phyloP scores from a whole-genome alignment of 2,888 invertebrate genomes.

The Scaptomyza caliginosa region DNA sequence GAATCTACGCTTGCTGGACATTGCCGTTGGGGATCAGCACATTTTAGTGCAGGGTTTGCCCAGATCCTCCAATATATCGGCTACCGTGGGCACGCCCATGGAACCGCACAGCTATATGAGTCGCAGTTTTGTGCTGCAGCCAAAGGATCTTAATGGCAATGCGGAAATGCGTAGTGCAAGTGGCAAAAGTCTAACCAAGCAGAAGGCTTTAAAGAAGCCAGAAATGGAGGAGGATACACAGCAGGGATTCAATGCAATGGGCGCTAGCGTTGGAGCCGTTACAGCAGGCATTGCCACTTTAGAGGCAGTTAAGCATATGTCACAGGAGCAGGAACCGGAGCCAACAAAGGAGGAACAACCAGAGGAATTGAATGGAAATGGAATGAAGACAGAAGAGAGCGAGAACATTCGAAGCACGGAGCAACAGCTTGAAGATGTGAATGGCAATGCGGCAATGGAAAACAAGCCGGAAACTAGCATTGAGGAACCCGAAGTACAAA shows the following conservation, averaged over 20 bases:
- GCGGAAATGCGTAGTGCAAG: slow-evolving; percentile 41
- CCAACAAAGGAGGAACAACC: background rate
- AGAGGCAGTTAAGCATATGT: slow-evolving; percentile 61
- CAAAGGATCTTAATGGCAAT: slow-evolving; percentile 64
- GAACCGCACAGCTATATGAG: slow-evolving; percentile 66
- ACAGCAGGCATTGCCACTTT: slow-evolving; percentile 50
- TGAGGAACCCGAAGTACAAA: background rate
- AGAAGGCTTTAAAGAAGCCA: slow-evolving; percentile 38
- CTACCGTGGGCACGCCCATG: slow-evolving; percentile 52
- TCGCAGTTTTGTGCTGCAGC: slow-evolving; percentile 72
- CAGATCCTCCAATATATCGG: slow-evolving; percentile 71
- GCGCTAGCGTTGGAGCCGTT: slow-evolving; percentile 27
- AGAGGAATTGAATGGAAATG: slow-evolving; percentile 23
- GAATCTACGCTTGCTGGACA: slow-evolving; percentile 81
- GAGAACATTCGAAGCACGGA: background rate
- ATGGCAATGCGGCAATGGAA: slow-evolving; percentile 29
- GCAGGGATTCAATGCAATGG: slow-evolving; percentile 25
- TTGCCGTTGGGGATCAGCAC: slow-evolving; percentile 82
- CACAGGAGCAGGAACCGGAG: slow-evolving; percentile 23
- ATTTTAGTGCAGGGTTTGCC: slow-evolving; percentile 83
- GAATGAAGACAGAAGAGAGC: background rate
- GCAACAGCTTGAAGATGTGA: slow-evolving; percentile 11
- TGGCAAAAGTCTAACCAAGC: slow-evolving; percentile 54
- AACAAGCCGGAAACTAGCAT: background rate
- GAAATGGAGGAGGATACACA: slow-evolving; percentile 34